Conservation (phyloP, 92 coral and sea anemone species). For the Palythoa heliodiscus region DNA sequence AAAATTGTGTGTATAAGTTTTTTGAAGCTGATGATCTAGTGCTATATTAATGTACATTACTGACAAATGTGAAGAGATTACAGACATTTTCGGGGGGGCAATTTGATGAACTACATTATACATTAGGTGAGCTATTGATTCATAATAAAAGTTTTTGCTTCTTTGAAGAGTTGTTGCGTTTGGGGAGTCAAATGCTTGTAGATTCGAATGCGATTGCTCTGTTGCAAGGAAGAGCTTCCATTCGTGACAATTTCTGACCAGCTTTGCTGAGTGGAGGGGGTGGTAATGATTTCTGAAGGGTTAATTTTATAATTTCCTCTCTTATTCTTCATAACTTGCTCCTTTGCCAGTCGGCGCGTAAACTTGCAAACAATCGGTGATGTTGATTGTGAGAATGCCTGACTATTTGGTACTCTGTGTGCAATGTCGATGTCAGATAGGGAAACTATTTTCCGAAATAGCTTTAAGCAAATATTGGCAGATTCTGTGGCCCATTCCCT, state of each 20-base stretch:
- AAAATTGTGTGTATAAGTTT: too few species aligned
- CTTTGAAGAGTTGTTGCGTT: constrained; percentile 35
- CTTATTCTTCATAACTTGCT: constrained; percentile 45
- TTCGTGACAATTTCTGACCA: constrained; percentile 22
- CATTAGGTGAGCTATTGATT: too few species aligned
- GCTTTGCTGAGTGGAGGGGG: constrained; percentile 23
- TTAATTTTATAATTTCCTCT: constrained; percentile 46
- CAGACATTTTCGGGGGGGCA: too few species aligned
- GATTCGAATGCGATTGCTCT: constrained; percentile 23
- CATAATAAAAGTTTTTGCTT: too few species aligned
- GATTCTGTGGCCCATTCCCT: constrained; percentile 54
- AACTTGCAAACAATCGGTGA: constrained; percentile 54
- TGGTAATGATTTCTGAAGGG: constrained; percentile 12
- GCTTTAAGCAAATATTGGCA: constrained; percentile 44
- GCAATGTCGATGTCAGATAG: constrained; percentile 40
- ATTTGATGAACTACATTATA: too few species aligned
- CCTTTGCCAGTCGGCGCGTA: constrained; percentile 48
- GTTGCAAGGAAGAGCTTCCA: constrained; percentile 11
- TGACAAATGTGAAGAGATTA: too few species aligned
- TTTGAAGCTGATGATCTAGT: too few species aligned
- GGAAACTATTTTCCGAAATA: constrained; percentile 38
- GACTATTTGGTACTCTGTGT: constrained; percentile 53
- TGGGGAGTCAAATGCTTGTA: constrained; percentile 26
- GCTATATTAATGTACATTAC: too few species aligned
- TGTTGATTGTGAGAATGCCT: constrained; percentile 35